Evolutionary conservation across 2,888 invertebrate species (phyloP).

Genomic region (Mechanitis mazaeus): DNA sequence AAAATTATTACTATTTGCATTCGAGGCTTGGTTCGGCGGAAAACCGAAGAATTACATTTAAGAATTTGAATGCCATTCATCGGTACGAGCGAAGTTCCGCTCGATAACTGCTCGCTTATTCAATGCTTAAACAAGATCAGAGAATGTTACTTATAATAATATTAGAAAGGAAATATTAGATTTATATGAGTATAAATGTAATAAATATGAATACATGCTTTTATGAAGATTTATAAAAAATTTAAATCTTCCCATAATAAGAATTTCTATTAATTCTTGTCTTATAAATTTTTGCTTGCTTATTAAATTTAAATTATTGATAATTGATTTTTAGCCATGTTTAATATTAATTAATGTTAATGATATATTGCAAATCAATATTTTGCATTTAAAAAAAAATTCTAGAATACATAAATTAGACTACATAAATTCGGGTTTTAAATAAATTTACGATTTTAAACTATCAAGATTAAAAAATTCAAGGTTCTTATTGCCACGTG

Average conservation of each 20-base stretch:
- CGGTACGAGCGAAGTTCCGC: conserved; percentile 18
- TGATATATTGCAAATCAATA: too few species aligned
- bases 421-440: too few species aligned
- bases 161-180: not conserved
- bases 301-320: too few species aligned
- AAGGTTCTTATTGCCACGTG: too few species aligned
- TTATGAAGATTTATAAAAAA: too few species aligned
- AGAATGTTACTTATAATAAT: not conserved
- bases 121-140: conserved; percentile 5
- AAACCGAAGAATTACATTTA: conserved; percentile 24
- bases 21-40: conserved; percentile 24
- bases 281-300: not conserved
- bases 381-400: too few species aligned
- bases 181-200: not conserved
- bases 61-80: conserved; percentile 27
- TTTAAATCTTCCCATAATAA: not conserved
- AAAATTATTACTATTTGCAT: conserved; percentile 22
- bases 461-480: too few species aligned
- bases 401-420: too few species aligned
- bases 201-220: not conserved
- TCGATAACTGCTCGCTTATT: conserved; percentile 13
- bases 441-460: too few species aligned
- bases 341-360: too few species aligned
- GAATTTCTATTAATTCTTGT: not conserved
- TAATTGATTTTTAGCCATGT: too few species aligned